phyloP scores from a whole-genome alignment of 2,797 vertebrate species.

The Rhinatrema bivittatum region DNA sequence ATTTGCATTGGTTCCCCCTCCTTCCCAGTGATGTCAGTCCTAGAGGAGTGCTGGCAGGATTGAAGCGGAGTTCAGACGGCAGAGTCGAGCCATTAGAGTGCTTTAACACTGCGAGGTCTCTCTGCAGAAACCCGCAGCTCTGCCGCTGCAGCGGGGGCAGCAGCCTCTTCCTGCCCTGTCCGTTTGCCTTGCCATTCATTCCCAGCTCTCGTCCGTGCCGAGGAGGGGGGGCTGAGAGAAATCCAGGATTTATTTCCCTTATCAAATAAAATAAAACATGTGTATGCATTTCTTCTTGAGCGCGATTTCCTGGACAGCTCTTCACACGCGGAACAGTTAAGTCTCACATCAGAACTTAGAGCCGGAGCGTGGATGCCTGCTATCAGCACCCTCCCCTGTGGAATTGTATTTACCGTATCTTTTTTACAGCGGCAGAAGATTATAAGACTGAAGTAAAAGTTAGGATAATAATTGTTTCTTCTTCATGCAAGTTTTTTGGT shows the following conservation, averaged over 20 bases:
- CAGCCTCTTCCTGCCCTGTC: neutral
- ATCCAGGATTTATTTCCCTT: neutral
- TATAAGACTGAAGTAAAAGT: conserved; percentile 24
- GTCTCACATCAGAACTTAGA: conserved; percentile 16
- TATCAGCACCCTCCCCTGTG: neutral
- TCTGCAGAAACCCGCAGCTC: conserved; percentile 28
- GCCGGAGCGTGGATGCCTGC: conserved; percentile 14
- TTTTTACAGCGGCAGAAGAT: conserved; percentile 2
- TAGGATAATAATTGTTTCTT: too few species aligned
- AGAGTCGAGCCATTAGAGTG: conserved; percentile 67
- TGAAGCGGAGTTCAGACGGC: conserved; percentile 65
- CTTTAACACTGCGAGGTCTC: conserved; percentile 61
- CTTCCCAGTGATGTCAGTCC: conserved; percentile 72
- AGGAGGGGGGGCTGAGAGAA: neutral
- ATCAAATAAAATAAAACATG: too few species aligned
- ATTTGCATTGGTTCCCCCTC: conserved; percentile 55
- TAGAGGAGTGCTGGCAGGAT: conserved; percentile 55
- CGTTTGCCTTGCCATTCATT: neutral
- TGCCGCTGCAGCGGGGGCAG: neutral
- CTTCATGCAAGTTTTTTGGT: too few species aligned
- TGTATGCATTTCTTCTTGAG: neutral
- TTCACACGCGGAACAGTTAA: neutral
- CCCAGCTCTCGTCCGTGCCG: neutral
- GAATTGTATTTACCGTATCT: neutral
- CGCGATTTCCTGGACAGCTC: neutral